These are phyloP conservation scores for Lithobates pipiens DNA, from an alignment of 2,797 vertebrate species.

Conservation along the genomic window DNA sequence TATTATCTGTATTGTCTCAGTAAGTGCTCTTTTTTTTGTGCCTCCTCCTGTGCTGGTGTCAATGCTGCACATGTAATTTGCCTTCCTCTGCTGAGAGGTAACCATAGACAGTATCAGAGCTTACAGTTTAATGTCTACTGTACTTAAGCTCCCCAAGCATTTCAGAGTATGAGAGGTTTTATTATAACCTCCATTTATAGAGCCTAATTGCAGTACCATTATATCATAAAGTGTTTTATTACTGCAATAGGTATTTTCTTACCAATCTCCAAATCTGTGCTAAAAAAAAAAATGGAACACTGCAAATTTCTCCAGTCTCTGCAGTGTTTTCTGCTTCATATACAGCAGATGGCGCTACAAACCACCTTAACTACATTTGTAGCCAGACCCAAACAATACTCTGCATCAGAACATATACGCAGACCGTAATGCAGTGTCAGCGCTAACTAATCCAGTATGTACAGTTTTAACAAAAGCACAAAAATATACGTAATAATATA, in stretches of 20 bases:
- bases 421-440: not conserved
- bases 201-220: not conserved
- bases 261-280: not conserved
- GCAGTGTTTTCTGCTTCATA: not conserved
- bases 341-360: conserved; percentile 44
- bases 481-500: not conserved
- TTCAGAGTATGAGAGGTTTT: no score
- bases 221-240: not conserved
- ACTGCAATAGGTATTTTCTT: not conserved
- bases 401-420: not conserved
- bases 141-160: no score
- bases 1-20: no score
- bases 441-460: not conserved
- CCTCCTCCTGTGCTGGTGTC: no score
- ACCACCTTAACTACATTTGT: not conserved
- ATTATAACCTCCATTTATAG: no score
- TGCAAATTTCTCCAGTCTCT: not conserved
- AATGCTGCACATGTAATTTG: no score
- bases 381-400: not conserved
- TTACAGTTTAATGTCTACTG: no score
- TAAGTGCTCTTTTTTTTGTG: no score
- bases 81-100: no score
- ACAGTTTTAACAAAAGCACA: not conserved
- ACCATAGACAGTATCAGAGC: no score
- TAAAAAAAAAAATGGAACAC: not conserved